phyloP scores from a whole-genome alignment of 23 tunicate genomes.

The Clavelina lepadiformis region DNA sequence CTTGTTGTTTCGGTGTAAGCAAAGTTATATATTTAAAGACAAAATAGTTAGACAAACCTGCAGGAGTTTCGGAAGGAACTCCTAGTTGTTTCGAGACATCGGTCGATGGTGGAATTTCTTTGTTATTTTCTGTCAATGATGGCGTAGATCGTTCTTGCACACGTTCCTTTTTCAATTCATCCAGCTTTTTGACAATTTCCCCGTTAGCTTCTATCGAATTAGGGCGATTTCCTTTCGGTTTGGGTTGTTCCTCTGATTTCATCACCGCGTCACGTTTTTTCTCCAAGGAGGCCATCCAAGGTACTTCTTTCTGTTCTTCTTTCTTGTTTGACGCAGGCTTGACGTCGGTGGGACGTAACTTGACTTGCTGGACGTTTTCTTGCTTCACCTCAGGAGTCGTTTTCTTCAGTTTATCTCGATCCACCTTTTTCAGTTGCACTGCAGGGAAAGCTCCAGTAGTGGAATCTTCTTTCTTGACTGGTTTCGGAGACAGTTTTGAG shows the following conservation, averaged over 20 bases:
- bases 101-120: too few relatives aligned
- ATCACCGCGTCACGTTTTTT: conserved; percentile 57
- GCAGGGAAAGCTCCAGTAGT: conserved; percentile 22
- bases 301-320: conserved; percentile 38
- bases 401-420: conserved; percentile 26
- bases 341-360: conserved; percentile 25
- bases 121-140: neutral
- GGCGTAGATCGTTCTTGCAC: neutral
- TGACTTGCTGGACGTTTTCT: conserved; percentile 13
- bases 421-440: conserved; percentile 56
- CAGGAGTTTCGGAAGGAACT: neutral
- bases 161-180: conserved; percentile 18
- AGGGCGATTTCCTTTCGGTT: neutral
- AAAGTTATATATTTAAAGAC: too few relatives aligned
- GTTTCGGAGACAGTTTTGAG: conserved; percentile 10
- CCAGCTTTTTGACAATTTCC: conserved; percentile 21
- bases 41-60: too few relatives aligned
- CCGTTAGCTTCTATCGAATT: conserved; percentile 5
- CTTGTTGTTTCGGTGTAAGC: too few relatives aligned
- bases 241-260: conserved; percentile 24
- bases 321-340: neutral
- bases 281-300: conserved; percentile 50
- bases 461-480: neutral
- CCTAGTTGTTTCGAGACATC: neutral
- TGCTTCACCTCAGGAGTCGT: neutral